phyloP scores from a whole-genome alignment of 1,140 invertebrate species.

The Phortica variegata region DNA sequence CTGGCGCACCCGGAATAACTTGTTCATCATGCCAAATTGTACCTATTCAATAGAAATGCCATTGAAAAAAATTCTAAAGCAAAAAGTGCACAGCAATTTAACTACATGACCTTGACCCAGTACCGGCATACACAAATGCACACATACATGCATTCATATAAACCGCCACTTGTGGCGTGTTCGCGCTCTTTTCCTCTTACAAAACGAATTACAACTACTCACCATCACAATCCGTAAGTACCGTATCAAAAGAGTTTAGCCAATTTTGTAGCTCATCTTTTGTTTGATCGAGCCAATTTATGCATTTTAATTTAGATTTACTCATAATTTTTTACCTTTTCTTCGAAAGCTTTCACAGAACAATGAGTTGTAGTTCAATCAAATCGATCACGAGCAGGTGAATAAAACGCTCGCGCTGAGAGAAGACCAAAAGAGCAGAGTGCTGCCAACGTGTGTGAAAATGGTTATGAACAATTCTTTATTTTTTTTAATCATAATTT shows the following conservation, averaged over 20 bases:
- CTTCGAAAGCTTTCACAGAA: no score
- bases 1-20: constrained; percentile 70
- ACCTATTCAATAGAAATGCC: constrained; percentile 60
- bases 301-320: constrained; percentile 4
- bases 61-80: no score
- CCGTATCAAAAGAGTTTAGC: constrained; percentile 73
- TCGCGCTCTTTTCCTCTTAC: no score
- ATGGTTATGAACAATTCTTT: no score
- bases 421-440: no score
- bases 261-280: constrained; percentile 64
- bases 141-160: background rate
- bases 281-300: constrained; percentile 41
- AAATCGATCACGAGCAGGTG: no score
- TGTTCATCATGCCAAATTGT: constrained; percentile 80
- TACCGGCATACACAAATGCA: background rate
- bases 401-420: no score
- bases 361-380: no score
- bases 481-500: no score
- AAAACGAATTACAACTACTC: constrained; percentile 39
- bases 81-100: background rate
- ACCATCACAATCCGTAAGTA: constrained; percentile 84
- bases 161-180: no score
- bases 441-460: no score
- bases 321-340: no score
- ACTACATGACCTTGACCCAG: background rate